Conservation (phyloP, 2,888 invertebrate genomes). For the Ommatoiulus sabulosus region DNA sequence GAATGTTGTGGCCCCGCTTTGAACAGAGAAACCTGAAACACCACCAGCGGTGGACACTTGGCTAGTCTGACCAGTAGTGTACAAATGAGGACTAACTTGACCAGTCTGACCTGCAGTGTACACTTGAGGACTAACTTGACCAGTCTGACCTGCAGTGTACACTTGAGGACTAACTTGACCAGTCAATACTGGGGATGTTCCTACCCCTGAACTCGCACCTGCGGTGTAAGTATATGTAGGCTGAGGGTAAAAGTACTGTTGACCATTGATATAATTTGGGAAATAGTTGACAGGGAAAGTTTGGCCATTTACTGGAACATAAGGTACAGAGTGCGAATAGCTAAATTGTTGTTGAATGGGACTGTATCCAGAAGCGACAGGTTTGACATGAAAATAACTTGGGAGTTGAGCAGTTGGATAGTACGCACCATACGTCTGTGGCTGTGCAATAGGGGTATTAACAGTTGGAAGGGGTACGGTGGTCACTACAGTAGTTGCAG, state of each 20-base stretch:
- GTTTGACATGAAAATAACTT: neutral
- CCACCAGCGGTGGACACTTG: neutral
- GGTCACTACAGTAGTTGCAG: neutral
- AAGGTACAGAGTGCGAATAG: slow-evolving; percentile 14
- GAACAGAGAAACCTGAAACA: neutral
- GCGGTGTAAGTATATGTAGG: neutral
- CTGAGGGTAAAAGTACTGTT: neutral
- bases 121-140: neutral
- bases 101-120: neutral
- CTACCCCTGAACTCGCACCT: neutral
- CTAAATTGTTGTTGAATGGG: slow-evolving; percentile 22
- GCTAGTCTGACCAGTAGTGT: neutral
- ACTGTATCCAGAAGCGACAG: neutral
- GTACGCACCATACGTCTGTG: neutral
- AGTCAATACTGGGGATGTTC: neutral
- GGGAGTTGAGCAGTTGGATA: slow-evolving; percentile 13
- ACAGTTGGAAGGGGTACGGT: neutral
- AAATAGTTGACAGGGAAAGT: neutral
- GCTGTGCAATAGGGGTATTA: neutral
- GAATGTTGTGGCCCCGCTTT: neutral
- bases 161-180: neutral
- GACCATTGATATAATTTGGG: slow-evolving; percentile 4
- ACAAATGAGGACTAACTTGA: neutral
- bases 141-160: neutral
- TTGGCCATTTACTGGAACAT: neutral